Conservation (phyloP, 35 echinoderm and acorn worm species). For the Diadema setosum region DNA sequence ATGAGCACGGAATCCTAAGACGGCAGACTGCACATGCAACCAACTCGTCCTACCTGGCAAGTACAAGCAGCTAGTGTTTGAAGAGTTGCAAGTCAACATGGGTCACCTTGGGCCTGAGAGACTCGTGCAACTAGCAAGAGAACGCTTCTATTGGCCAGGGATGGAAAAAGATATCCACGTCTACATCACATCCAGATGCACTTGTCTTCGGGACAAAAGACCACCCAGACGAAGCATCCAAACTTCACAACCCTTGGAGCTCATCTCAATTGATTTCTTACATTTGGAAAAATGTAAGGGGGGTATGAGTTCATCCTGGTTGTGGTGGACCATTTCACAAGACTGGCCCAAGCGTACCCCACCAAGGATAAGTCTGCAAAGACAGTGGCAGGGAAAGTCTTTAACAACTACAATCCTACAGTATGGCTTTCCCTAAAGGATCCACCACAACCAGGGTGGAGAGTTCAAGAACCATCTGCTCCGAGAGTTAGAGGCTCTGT, state of each 20-base stretch:
- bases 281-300: slow-evolving; percentile 59
- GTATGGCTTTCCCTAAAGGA: slow-evolving; percentile 34
- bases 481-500: slow-evolving; percentile 10
- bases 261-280: slow-evolving; percentile 53
- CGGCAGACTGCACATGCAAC: not conserved
- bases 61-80: not conserved
- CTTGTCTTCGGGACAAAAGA: slow-evolving; percentile 14
- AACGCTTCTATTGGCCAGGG: slow-evolving; percentile 44
- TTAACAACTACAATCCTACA: slow-evolving; percentile 29
- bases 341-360: slow-evolving; percentile 45
- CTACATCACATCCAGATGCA: not conserved
- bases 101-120: slow-evolving; percentile 27
- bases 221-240: slow-evolving; percentile 1
- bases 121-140: slow-evolving; percentile 24
- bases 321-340: too few relatives aligned
- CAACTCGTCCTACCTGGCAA: not conserved
- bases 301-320: slow-evolving; percentile 30
- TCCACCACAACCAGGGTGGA: slow-evolving; percentile 58
- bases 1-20: not conserved
- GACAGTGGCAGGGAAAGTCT: not conserved
- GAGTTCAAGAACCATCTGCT: slow-evolving; percentile 58
- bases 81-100: slow-evolving; percentile 31
- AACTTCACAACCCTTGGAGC: slow-evolving; percentile 55
- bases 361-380: slow-evolving; percentile 35
- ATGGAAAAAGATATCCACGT: slow-evolving; percentile 40